Conservation (phyloP, 2,113 vertebrate species). For the Plotosus lineatus region DNA sequence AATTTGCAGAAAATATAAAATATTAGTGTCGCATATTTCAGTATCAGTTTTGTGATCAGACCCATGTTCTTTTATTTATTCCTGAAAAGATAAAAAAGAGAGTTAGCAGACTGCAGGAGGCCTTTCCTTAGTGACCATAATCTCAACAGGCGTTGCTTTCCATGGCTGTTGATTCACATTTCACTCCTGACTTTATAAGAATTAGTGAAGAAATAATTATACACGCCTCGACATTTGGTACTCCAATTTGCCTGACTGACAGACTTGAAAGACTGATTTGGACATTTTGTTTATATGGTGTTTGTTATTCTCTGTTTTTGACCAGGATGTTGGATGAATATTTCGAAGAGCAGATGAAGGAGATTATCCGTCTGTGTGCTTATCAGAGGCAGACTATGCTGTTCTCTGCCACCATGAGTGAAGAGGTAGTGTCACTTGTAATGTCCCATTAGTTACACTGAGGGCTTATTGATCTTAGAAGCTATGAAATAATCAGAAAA, state of each 20-base stretch:
- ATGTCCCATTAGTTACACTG: background rate
- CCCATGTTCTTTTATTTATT: no score
- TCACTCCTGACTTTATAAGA: background rate
- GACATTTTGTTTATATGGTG: background rate
- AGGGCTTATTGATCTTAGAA: background rate
- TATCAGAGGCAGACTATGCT: constrained; percentile 95
- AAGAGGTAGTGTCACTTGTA: constrained; percentile 78
- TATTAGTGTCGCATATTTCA: no score
- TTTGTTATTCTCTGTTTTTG: background rate
- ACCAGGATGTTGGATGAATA: constrained; percentile 96
- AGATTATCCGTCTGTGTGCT: constrained; percentile 91
- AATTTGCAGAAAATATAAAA: no score
- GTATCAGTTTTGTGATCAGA: no score
- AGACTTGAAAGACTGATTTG: background rate
- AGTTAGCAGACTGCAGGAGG: no score
- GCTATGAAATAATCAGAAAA: no score
- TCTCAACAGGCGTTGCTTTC: background rate
- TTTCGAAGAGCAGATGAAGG: constrained; percentile 99
- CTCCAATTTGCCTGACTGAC: background rate
- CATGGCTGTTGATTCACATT: background rate
- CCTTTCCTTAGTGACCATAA: no score
- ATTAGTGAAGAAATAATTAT: background rate
- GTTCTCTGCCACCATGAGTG: constrained; percentile 97
- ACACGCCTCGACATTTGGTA: background rate
- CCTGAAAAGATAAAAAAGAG: no score